Evolutionary conservation across 2,797 vertebrate species (phyloP), one percentile per base, ranked within the genome.

Genomic region (Coilia nasus): DNA sequence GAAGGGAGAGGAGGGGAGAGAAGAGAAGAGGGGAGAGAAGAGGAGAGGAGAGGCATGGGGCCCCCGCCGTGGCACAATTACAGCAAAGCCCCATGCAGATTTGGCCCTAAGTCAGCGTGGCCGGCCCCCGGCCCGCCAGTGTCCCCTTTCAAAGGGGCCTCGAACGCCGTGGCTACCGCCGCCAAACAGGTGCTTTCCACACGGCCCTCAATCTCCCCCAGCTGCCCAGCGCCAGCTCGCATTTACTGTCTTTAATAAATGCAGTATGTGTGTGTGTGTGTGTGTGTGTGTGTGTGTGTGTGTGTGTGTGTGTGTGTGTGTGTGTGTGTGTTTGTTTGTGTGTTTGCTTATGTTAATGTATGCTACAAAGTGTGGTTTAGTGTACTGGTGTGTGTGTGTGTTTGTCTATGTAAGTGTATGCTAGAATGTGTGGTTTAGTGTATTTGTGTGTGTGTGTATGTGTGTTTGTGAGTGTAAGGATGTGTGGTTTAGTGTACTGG

Each of bases 81-180:
- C 88, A 92, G 90, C 89, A 93, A 91, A 92, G 88, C 90, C 91
- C 86, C 44, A 85, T 90, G 87, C 85, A 90, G 87, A 89, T 86
- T 89, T 88, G 86, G 90, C 90, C 86, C 92, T 88, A 88, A 91
- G 90, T 91, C 88, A 75, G 56, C 35, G 23, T 44, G 84, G 88
- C 85, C 89, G 88, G 81, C 56, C 81, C 75, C 41, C 47, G 59
- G 87, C 89, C 86, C 75, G 2, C 50, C 50, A 67, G 71, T 80
- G 86, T 64, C 82, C 84, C 5, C 0, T 90, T 88, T 87, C 75
- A 86, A 87, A 87, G 85, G 85, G 85, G 2, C 83, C 86, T 75
- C 91, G 19, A 44, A 84, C 86, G 88, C 85, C 81, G 85, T 86
- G 85, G 60, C 82, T 87, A 46, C 83, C 81, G 12, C 67, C 46